Conservation (phyloP, 1,140 invertebrate species). For the Orchestia grillus region DNA sequence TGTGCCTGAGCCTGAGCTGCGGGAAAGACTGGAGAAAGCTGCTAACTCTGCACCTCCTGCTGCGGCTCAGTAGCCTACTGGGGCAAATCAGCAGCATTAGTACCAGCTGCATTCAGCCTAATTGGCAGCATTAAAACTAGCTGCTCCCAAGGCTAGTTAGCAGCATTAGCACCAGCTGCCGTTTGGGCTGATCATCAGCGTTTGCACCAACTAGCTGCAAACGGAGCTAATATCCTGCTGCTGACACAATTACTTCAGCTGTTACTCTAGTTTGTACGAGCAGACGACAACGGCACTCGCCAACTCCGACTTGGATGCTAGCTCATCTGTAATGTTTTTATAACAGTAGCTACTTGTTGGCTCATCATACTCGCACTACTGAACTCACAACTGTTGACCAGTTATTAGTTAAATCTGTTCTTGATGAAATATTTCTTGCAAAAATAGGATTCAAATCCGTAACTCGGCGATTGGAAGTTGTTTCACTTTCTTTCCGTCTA, state of each 20-base stretch:
- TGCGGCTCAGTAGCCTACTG: not conserved
- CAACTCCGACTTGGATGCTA: not conserved
- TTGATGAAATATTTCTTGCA: not conserved
- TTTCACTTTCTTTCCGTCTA: not conserved
- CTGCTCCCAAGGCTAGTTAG: not conserved
- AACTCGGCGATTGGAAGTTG: not conserved
- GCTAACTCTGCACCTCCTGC: conserved; percentile 25
- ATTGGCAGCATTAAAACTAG: not conserved
- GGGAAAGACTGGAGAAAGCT: not conserved
- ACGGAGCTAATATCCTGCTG: not conserved
- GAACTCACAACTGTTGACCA: not conserved
- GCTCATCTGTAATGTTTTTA: not conserved
- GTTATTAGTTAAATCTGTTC: not conserved
- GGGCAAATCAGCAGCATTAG: not conserved
- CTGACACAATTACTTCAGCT: not conserved
- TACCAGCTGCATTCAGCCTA: not conserved
- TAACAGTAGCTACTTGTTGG: not conserved
- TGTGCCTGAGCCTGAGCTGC: conserved; percentile 37
- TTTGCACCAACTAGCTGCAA: not conserved
- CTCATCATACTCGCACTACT: not conserved
- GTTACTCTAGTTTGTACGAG: not conserved
- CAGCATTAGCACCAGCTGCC: not conserved
- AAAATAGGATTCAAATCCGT: not conserved
- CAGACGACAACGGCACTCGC: not conserved
- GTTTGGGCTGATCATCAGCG: not conserved